Percentiles rank a stretch among this genome's conserved stretches.
Conservation (phyloP, 2,113 vertebrate species). For the Pachycephala philippinensis region DNA sequence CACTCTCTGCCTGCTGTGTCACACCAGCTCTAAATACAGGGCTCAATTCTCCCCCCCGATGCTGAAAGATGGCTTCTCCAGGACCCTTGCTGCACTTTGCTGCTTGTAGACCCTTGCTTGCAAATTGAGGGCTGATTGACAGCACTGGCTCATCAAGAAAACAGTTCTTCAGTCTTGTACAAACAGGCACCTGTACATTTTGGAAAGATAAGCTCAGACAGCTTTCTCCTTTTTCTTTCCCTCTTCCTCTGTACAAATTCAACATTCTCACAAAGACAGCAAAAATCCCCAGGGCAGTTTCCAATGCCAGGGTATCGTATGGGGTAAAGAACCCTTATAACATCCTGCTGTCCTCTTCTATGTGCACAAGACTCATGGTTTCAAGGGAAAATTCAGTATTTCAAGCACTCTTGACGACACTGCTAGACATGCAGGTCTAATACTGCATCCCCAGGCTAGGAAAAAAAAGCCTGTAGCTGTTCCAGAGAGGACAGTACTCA, state of each 20-base stretch:
- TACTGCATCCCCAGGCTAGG: not conserved
- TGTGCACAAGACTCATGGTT: not conserved
- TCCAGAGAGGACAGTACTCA: not conserved
- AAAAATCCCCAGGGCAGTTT: not conserved
- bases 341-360: not conserved
- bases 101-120: not conserved
- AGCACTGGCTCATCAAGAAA: not conserved
- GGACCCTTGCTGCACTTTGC: not conserved
- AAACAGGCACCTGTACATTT: not conserved
- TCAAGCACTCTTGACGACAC: not conserved
- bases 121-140: not conserved
- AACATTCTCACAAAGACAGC: not conserved
- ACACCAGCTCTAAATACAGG: not conserved
- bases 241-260: not conserved
- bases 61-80: accelerated
- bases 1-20: not conserved
- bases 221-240: not conserved
- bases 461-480: not conserved
- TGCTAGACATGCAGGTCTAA: not conserved
- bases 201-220: not conserved
- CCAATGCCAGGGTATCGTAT: accelerated
- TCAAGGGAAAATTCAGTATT: not conserved
- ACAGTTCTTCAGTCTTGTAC: not conserved
- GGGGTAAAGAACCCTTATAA: not conserved
- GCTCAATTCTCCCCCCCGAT: accelerated